A percentile compares a stretch with the other conserved stretches of the same genome.
Conservation (phyloP, 2,888 invertebrate genomes). For the Formica aserva region DNA sequence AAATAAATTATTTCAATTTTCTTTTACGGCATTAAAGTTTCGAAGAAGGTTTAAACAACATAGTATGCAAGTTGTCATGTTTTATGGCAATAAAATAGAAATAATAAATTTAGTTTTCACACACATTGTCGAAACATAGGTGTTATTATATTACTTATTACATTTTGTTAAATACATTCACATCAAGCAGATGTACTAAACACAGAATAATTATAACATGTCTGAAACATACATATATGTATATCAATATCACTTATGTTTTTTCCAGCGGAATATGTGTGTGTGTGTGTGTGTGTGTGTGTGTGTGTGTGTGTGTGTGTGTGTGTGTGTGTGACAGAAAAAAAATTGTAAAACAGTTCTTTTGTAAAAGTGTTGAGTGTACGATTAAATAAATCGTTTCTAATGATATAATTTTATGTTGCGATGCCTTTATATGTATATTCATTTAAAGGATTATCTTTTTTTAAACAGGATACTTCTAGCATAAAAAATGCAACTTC, state of each 20-base stretch:
- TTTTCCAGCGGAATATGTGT: background rate
- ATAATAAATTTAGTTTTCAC: background rate
- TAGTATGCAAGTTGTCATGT: no score
- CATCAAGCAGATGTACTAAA: background rate
- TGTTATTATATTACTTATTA: conserved; percentile 21
- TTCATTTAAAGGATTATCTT: background rate
- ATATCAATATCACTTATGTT: background rate
- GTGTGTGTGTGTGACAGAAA: background rate
- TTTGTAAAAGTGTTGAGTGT: background rate
- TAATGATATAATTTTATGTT: background rate
- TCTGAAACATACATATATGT: background rate
- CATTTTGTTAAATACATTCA: conserved; percentile 28
- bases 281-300: no score
- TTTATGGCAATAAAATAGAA: background rate
- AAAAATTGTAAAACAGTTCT: background rate
- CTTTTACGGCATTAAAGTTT: background rate
- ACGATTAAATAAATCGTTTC: background rate
- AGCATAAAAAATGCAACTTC: background rate
- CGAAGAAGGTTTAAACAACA: background rate
- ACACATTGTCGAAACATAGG: background rate
- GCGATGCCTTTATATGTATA: background rate
- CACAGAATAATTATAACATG: background rate
- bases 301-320: no score
- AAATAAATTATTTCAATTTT: background rate
- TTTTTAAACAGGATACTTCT: conserved; percentile 11